Base-by-base conservation (phyloP, 2,113 vertebrate genomes). In the Lampris incognitus region DNA sequence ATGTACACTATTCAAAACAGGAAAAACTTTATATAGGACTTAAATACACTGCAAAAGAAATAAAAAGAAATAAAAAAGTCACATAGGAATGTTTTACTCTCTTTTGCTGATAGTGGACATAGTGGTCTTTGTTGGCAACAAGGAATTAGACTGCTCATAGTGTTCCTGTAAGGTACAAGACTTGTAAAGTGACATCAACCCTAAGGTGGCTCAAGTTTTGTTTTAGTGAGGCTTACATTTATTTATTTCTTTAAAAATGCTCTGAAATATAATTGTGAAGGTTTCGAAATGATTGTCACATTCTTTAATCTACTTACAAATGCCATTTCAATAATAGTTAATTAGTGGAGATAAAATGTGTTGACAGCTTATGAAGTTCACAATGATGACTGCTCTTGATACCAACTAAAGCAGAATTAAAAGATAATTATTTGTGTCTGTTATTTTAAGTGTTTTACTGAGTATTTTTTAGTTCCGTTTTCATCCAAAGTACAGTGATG, bases 281-380 rank as follows among this genome's bases (percentile, higher is more conserved):
- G 40, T 66, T 63, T 79, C 72, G 68, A 41, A 72, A 76, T 2
- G 83, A 92, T 89, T 91, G 84, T 91, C 89, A 88, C 69, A 79
- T 24, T 24, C 24, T 24, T 24, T 63, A 73, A 60, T 84, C 40
- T 75, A 87, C 60, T 69, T 65, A 42, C 72, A 56, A 83, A 79
- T 74, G 61, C 44, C 69, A 77, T 58, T 81, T 72, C 6, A 67
- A 74, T 77, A 74, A 85, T 63, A 66, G 24, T 24, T 9, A 58
- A 79, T 68, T 11, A 42, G 70, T 24, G 38, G 8, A 51, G 58
- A 74, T 52, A 49, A 39, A 64, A 56, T 71, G 60, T 52, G 36
- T 11, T 39, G 6, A 55, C 83, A 9, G 40, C 41, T 63, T 41
- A 24, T 24, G 24, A 24, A 24, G 24, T 24, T 24, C 24, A 24